phyloP scores from a whole-genome alignment of 2,113 vertebrate genomes.

The Coptodon rendalli region DNA sequence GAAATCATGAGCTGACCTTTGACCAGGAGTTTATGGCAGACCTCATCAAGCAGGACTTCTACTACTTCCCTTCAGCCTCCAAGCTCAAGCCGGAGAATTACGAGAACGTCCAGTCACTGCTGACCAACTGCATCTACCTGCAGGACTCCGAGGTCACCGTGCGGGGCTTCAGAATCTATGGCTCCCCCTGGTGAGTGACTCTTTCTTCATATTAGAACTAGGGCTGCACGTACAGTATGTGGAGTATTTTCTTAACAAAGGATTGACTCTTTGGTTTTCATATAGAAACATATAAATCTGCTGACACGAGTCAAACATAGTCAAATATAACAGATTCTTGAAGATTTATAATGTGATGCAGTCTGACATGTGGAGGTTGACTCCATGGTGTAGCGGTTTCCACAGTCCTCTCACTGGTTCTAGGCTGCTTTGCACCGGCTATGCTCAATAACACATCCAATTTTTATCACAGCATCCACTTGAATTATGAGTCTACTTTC shows the following conservation, averaged over 20 bases:
- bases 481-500: not conserved
- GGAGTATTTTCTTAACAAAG: not conserved
- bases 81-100: constrained; percentile 97
- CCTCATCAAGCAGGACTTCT: constrained; percentile 98
- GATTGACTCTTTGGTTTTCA: not conserved
- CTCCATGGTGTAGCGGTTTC: not conserved
- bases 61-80: constrained; percentile 95
- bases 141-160: constrained; percentile 95
- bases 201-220: accelerated
- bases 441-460: not conserved
- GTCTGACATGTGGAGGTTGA: not conserved
- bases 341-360: not conserved
- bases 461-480: not conserved
- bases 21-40: constrained; percentile 99
- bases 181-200: constrained; percentile 89
- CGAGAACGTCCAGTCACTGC: constrained; percentile 92
- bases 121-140: constrained; percentile 98
- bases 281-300: not conserved
- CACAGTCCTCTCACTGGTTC: not conserved
- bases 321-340: not conserved
- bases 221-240: not conserved
- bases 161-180: constrained; percentile 90
- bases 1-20: constrained; percentile 96
- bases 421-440: not conserved
- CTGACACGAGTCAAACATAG: not conserved